Evolutionary conservation across 2,113 vertebrate genomes (phyloP), one percentile per base, ranked within the genome.

Genomic region (Penelope pileata): DNA sequence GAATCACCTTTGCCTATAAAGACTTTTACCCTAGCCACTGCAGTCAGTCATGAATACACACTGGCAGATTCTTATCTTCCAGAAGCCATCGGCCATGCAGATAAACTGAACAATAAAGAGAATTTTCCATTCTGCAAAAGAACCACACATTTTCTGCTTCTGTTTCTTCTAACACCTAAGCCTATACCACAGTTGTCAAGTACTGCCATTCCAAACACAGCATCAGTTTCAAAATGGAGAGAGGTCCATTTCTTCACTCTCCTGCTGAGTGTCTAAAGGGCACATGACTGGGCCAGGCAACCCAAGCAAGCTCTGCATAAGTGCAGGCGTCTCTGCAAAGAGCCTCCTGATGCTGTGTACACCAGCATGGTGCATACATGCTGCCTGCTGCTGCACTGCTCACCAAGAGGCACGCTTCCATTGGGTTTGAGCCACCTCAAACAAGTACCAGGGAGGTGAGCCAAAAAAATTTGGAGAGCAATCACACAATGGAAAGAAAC

Each of bases 401-500:
- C 22, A 16, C 60, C 2, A 1, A 60, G 16, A 58, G 76, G 40
- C 21, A 3, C 0, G 4, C 40, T 10, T 77, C 45, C 24, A 16
- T 3, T 30, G 74, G 63, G n/a, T 30, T 34, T 26, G n/a, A 66
- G 81, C 81, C 84, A 58, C 34, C 14, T 29, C 56, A 48, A 60
- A 40, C 50, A 50, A 69, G 38, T 59, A 75, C 9, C 26, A 91
- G 53, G 48, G 21, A 68, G 21, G 21, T 24, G 30, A 90, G 79
- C 79, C 92, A 86, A 77, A 45, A 26, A 23, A 40, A 59, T 50
- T 2, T 30, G 63, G 76, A 94, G 76, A 68, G 82, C 78, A 69
- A 94, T 23, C 82, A 89, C 56, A 59, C 32, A 38, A 53, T 1
- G 22, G 84, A 70, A 88, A 93, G 90, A 93, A 90, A 70, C 1